These are phyloP conservation scores for Ferdinandea cuprea DNA, from an alignment of 2,888 invertebrate species.

Conservation along the genomic window DNA sequence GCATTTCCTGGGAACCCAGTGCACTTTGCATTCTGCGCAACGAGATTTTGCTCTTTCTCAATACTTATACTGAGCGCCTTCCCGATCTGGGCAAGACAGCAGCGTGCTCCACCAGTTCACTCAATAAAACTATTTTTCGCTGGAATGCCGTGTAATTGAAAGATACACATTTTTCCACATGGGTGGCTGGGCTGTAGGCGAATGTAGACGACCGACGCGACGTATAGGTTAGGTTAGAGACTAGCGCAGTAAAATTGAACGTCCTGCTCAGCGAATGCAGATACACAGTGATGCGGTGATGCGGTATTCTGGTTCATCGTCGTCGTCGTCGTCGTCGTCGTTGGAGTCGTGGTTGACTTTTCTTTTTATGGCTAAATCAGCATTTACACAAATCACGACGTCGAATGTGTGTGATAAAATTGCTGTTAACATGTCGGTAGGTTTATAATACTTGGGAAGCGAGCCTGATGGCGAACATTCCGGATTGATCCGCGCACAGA, in stretches of 20 bases:
- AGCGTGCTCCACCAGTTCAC: conserved; percentile 24
- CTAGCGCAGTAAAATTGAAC: conserved; percentile 36
- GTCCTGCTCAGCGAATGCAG: conserved; percentile 36
- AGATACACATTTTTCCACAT: conserved; percentile 61
- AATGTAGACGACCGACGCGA: too few relatives aligned
- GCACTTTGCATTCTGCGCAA: conserved; percentile 56
- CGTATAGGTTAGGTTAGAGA: neutral
- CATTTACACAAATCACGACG: conserved; percentile 60
- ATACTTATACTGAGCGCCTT: conserved; percentile 10
- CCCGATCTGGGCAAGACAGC: conserved; percentile 28
- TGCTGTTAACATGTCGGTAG: conserved; percentile 52
- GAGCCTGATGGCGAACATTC: neutral
- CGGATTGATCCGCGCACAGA: conserved; percentile 11
- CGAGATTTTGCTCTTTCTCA: conserved; percentile 2
- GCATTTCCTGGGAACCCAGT: conserved; percentile 67
- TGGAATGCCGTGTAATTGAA: conserved; percentile 70
- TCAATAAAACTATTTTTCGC: conserved; percentile 56
- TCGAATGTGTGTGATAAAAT: conserved; percentile 58
- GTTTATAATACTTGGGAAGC: neutral
- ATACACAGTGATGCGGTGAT: too few relatives aligned
- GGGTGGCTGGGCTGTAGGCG: conserved; percentile 54
- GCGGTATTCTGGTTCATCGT: conserved; percentile 10
- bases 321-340: conserved; percentile 3
- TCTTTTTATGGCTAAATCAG: conserved; percentile 57
- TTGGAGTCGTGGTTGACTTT: conserved; percentile 20